Evolutionary conservation across 1,140 invertebrate genomes (phyloP).

Genomic region (Drosophila mojavensis): DNA sequence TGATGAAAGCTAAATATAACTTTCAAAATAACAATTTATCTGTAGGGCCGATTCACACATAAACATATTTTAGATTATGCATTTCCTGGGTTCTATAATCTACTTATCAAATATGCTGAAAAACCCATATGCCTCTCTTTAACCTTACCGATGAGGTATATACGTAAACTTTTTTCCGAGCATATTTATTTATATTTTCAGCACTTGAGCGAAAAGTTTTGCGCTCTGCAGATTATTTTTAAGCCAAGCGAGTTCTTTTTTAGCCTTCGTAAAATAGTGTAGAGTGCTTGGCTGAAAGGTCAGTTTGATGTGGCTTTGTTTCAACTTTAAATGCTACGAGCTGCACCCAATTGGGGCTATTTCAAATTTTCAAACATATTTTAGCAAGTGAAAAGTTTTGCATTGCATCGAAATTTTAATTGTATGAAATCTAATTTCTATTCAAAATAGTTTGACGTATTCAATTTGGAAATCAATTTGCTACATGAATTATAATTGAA

Average conservation of each 20-base stretch:
- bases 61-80: no score
- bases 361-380: neutral
- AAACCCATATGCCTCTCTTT: neutral
- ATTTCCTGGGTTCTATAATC: no score
- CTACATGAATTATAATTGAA: no score
- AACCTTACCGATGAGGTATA: neutral
- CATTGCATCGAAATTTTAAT: no score
- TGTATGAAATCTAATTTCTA: no score
- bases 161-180: constrained; percentile 41
- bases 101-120: no score
- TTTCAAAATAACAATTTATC: no score
- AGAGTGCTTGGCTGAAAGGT: neutral
- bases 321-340: neutral
- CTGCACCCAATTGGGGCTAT: neutral
- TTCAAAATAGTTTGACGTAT: no score
- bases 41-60: no score
- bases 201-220: constrained; percentile 35
- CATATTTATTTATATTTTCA: constrained; percentile 63
- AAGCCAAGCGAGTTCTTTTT: constrained; percentile 27
- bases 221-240: constrained; percentile 44
- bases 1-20: no score
- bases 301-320: neutral
- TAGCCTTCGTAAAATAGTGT: neutral
- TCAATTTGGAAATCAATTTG: no score
- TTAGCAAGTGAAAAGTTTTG: neutral